Evolutionary conservation across 2,113 vertebrate genomes (phyloP).

Genomic region (Emydocephalus ijimae): DNA sequence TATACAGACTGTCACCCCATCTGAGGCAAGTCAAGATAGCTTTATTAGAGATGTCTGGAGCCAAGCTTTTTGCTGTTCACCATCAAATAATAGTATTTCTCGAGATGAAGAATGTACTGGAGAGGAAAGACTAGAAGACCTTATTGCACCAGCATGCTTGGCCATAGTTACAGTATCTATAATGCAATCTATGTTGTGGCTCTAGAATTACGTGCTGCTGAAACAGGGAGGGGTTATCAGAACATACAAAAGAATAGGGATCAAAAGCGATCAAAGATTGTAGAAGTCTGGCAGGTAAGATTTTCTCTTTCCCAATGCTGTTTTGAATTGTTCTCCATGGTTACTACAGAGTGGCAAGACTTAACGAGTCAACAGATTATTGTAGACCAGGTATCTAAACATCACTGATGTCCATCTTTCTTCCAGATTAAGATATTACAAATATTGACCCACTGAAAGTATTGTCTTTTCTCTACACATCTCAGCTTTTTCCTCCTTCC

Average conservation of each 20-base stretch:
- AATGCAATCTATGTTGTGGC: not conserved
- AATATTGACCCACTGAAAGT: too few relatives aligned
- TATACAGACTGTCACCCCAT: not conserved
- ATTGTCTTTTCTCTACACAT: too few relatives aligned
- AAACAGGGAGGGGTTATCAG: too few relatives aligned
- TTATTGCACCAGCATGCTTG: not conserved
- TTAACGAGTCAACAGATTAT: not conserved
- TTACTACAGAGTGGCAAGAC: too few relatives aligned
- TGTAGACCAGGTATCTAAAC: not conserved
- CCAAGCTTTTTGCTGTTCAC: not conserved
- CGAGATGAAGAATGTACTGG: not conserved
- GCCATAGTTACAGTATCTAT: not conserved
- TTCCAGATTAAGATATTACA: not conserved
- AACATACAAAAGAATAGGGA: too few relatives aligned
- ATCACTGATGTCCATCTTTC: not conserved
- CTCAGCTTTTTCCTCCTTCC: too few relatives aligned
- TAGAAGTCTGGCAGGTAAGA: too few relatives aligned
- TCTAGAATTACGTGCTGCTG: too few relatives aligned
- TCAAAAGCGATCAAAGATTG: too few relatives aligned
- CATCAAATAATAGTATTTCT: not conserved
- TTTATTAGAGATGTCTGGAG: not conserved
- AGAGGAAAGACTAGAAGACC: not conserved
- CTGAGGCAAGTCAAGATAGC: not conserved
- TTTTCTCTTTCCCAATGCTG: too few relatives aligned
- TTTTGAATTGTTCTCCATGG: too few relatives aligned